These are phyloP conservation scores for Myiozetetes cayanensis DNA, from an alignment of 2,113 vertebrate species.

Conservation along the genomic window DNA sequence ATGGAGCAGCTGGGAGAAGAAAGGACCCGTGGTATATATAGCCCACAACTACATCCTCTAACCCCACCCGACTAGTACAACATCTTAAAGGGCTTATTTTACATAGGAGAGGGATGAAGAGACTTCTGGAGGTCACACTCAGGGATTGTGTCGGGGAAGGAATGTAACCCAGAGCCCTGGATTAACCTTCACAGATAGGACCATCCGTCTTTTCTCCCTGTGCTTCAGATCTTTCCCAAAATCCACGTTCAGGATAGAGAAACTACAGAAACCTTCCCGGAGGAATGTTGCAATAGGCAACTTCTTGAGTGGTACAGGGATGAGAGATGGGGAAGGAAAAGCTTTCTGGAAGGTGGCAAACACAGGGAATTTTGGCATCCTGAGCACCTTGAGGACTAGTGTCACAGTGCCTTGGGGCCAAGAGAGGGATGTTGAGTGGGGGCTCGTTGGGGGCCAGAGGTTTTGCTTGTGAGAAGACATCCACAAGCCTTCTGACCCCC, in stretches of 20 bases:
- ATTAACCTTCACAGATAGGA: not conserved
- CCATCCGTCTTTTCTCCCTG: not conserved
- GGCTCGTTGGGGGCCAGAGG: not conserved
- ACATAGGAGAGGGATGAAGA: not conserved
- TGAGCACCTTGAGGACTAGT: not conserved
- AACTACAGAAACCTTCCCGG: not conserved
- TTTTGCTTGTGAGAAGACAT: not conserved
- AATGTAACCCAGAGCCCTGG: not conserved
- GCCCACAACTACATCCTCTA: not conserved
- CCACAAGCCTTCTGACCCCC: not conserved
- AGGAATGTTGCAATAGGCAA: rapidly evolving
- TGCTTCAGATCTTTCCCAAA: not conserved
- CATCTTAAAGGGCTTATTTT: not conserved
- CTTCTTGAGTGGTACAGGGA: not conserved
- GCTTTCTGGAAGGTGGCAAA: not conserved
- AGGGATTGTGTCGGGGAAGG: not conserved
- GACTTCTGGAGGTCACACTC: not conserved
- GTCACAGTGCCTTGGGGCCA: rapidly evolving
- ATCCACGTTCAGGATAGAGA: not conserved
- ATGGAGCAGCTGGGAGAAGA: not conserved
- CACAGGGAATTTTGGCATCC: not conserved
- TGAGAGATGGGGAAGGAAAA: not conserved
- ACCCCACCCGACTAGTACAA: not conserved
- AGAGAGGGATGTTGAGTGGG: not conserved
- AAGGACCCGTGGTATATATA: rapidly evolving